Conservation (phyloP, 2,113 vertebrate genomes). For the Madoqua kirkii region DNA sequence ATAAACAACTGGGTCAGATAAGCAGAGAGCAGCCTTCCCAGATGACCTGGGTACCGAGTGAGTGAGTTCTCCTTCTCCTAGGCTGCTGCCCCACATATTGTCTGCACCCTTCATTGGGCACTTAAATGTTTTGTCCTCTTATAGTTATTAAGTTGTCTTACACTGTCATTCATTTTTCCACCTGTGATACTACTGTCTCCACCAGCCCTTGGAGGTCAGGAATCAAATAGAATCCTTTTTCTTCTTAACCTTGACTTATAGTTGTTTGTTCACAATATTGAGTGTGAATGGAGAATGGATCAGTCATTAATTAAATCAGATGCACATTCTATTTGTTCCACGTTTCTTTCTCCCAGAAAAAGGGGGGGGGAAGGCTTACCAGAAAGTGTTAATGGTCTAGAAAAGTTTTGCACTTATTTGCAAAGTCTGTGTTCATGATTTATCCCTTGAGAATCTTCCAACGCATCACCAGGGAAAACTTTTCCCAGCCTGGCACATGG, state of each 20-base stretch:
- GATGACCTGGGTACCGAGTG: background rate
- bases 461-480: background rate
- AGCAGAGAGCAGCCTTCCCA: background rate
- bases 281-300: background rate
- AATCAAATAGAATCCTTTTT: background rate
- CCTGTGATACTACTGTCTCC: background rate
- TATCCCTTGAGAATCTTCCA: background rate
- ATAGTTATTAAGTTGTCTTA: background rate
- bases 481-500: background rate
- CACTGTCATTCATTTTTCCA: background rate
- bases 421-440: background rate
- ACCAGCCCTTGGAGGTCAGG: background rate
- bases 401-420: constrained; percentile 24
- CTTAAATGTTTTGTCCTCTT: background rate
- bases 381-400: background rate
- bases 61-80: background rate
- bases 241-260: background rate
- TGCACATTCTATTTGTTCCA: background rate
- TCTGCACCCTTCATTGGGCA: background rate
- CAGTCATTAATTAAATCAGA: constrained; percentile 18
- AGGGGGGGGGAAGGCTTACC: background rate
- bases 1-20: background rate
- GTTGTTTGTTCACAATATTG: background rate
- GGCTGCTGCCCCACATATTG: background rate
- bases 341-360: background rate